Conservation (phyloP, 1,140 invertebrate species). For the Venustaconcha ellipsiformis region DNA sequence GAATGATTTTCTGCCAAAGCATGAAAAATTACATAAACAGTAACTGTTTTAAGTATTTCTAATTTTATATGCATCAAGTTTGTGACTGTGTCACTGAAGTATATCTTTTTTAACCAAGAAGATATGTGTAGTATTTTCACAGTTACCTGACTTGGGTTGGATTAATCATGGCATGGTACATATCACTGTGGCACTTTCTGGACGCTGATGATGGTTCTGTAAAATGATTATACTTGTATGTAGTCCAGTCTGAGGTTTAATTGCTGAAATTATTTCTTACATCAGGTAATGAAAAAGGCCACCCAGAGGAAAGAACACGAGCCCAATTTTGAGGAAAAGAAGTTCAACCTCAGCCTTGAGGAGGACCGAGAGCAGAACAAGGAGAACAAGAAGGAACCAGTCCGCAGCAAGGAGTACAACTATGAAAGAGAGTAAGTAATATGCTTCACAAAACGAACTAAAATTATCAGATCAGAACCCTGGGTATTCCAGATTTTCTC, state of each 20-base stretch:
- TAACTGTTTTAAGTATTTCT: no score
- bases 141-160: not conserved
- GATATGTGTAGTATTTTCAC: not conserved
- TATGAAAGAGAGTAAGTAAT: conserved; percentile 47
- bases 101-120: not conserved
- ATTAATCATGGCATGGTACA: not conserved
- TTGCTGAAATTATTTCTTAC: conserved; percentile 5
- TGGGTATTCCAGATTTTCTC: no score
- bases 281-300: conserved; percentile 85
- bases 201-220: no score
- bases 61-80: no score
- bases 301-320: conserved; percentile 94
- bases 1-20: no score
- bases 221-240: not conserved
- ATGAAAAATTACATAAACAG: no score
- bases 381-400: conserved; percentile 82
- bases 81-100: not conserved
- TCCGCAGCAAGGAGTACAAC: conserved; percentile 53
- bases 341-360: conserved; percentile 87
- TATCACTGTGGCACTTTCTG: not conserved
- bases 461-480: no score
- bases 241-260: not conserved
- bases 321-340: conserved; percentile 96
- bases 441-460: not conserved
- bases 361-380: conserved; percentile 83